Evolutionary conservation across 1,140 invertebrate species (phyloP), one percentile per base, ranked within the genome.

Genomic region (Conus betulinus): DNA sequence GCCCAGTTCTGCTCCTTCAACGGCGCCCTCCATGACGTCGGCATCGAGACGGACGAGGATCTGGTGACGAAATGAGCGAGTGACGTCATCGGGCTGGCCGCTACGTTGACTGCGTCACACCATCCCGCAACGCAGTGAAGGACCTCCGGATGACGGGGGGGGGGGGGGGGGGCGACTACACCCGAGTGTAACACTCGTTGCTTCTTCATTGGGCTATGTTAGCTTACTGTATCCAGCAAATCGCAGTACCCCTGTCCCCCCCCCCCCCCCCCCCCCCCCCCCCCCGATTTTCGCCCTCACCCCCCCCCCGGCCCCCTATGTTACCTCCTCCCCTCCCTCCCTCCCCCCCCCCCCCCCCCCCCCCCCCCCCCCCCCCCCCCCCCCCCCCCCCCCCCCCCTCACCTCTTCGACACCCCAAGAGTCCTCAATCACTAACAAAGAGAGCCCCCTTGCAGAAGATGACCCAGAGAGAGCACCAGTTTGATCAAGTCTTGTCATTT

Each of bases 1-100:
- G 84, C 84, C 13, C 13, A 71, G 84, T 85, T 71, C 52, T 85
- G 84, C 52, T 85, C 84, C 11, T 85, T 85, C 67, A 85, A 85
- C 51, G 84, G 84, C 17, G 63, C 11, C 7, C 84, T 85, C 23
- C 84, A 85, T 53, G 84, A 85, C 84, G n/a, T 63, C 39, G 71
- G 52, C 25, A 85, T 85, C n/a, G 84, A 85, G 63, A 27, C 39
- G 52, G 84, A 85, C 52, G 4, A 74, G 27, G 84, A 85, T 53
- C 23, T 85, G 84, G 6, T 60, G 53, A 57, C 27, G 4, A n/a
- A 15, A 39, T 51, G 7, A 7, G 39, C 5, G 84, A n/a, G 20
- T 71, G 67, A 74, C 7, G 51, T 53, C 84, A 39, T 53, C 60
- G 25, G 57, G 60, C 27, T 85, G n/a, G 5, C 51, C n/a, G 10